These are phyloP conservation scores for Scalopus aquaticus DNA, from an alignment of 2,113 vertebrate genomes.

Conservation along the genomic window DNA sequence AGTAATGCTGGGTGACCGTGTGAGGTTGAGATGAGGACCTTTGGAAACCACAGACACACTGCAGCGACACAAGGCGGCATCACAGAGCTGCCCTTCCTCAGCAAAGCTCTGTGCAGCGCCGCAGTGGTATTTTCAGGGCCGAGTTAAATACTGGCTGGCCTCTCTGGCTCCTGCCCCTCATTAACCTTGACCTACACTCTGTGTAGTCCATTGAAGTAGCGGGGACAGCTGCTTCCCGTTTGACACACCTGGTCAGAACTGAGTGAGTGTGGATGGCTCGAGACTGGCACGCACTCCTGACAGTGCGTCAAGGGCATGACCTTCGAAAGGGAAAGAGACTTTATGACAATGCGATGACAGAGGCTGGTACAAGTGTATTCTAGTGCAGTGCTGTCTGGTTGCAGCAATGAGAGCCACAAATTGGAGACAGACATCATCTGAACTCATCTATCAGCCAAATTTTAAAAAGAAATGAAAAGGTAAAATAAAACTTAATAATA, in stretches of 20 bases:
- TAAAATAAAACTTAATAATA: background rate
- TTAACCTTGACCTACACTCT: background rate
- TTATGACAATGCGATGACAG: too few relatives aligned
- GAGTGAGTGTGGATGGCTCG: background rate
- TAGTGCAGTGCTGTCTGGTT: background rate
- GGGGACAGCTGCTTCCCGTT: background rate
- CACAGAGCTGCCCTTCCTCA: background rate
- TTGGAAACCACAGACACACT: background rate
- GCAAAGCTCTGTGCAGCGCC: rapidly evolving
- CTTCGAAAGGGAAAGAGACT: background rate
- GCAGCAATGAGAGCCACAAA: background rate
- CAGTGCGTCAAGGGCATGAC: background rate
- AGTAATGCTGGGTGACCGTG: background rate
- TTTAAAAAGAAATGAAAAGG: background rate
- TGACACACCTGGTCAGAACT: background rate
- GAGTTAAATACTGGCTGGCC: background rate
- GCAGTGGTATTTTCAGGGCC: rapidly evolving
- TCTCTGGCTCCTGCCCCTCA: background rate
- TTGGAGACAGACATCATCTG: background rate
- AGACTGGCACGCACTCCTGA: background rate
- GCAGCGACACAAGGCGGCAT: rapidly evolving
- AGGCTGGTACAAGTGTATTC: background rate
- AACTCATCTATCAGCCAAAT: background rate
- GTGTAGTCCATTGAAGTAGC: background rate
- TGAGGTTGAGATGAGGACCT: background rate